These are phyloP conservation scores for Euproctis similis DNA, from an alignment of 2,888 invertebrate species.

Conservation along the genomic window DNA sequence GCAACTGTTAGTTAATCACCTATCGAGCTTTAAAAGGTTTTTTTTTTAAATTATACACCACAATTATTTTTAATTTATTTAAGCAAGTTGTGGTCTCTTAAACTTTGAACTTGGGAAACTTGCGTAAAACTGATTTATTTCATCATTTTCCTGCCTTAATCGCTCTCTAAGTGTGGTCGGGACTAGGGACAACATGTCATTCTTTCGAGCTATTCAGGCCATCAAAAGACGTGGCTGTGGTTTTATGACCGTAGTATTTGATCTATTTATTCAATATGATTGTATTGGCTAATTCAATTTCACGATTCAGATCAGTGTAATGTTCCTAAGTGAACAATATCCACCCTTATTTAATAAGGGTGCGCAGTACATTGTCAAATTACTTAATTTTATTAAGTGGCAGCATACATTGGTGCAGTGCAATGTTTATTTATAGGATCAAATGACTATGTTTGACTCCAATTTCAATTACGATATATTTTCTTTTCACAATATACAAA, in stretches of 20 bases:
- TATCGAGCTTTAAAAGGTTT: too few relatives aligned
- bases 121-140: background rate
- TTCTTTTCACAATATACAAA: constrained; percentile 37
- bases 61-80: too few relatives aligned
- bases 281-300: constrained; percentile 31
- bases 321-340: constrained; percentile 34
- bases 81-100: background rate
- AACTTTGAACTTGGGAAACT: constrained; percentile 3
- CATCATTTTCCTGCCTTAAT: too few relatives aligned
- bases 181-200: too few relatives aligned
- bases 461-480: constrained; percentile 24
- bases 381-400: constrained; percentile 72
- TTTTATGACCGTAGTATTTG: background rate
- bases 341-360: constrained; percentile 55
- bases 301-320: constrained; percentile 40
- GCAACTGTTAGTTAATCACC: too few relatives aligned
- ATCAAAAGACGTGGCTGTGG: too few relatives aligned
- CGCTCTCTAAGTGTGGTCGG: too few relatives aligned
- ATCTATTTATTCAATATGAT: background rate
- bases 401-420: constrained; percentile 38
- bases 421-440: constrained; percentile 44
- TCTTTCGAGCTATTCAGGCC: too few relatives aligned
- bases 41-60: too few relatives aligned
- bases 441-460: constrained; percentile 14
- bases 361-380: constrained; percentile 60